These are phyloP conservation scores for Chaetops frenatus DNA, from an alignment of 2,113 vertebrate genomes.

Conservation along the genomic window DNA sequence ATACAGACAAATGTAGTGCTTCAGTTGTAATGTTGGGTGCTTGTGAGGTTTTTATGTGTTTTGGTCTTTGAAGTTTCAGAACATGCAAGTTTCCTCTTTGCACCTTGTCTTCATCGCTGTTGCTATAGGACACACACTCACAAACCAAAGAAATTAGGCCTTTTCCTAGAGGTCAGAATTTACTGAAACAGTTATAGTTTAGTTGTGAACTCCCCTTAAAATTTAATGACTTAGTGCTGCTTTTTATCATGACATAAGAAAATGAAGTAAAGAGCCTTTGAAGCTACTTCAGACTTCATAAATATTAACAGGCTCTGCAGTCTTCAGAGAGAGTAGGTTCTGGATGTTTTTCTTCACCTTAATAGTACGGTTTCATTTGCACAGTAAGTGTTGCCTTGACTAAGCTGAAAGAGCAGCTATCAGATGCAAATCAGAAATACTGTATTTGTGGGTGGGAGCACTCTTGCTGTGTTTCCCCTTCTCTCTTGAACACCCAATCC, in stretches of 20 bases:
- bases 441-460: neutral
- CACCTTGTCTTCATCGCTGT: neutral
- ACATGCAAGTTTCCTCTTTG: neutral
- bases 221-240: neutral
- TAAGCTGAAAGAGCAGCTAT: neutral
- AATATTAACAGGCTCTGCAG: slow-evolving; percentile 38
- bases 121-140: neutral
- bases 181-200: neutral
- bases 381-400: neutral
- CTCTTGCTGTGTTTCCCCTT: neutral
- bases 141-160: neutral
- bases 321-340: neutral
- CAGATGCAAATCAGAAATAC: neutral
- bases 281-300: slow-evolving; percentile 44
- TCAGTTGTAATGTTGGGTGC: neutral
- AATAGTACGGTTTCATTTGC: neutral
- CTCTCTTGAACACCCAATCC: neutral
- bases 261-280: slow-evolving; percentile 32
- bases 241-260: neutral
- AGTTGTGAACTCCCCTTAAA: neutral
- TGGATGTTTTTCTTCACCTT: slow-evolving; percentile 5
- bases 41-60: neutral
- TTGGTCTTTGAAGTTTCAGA: neutral
- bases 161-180: neutral
- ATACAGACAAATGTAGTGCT: neutral